Base-by-base conservation (phyloP, 1,140 invertebrate genomes). In the Hypsibius dujardini region DNA sequence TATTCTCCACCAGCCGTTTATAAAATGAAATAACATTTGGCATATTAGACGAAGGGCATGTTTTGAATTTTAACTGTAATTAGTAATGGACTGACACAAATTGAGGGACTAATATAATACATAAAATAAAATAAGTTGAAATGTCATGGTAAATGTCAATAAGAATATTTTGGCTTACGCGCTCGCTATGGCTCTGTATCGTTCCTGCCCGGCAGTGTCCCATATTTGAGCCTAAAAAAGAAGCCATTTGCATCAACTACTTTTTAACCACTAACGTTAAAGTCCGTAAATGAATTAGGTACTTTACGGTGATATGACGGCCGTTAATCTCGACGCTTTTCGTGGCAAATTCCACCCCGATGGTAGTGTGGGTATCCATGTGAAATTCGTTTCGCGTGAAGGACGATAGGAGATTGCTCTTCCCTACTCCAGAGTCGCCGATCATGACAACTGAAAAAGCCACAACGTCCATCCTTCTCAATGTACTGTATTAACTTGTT, bases 331-430 rank as follows among this genome's bases (percentile, higher is more conserved):
- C 90, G 87, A 96, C 95, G 85, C 92, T 95, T 78, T 93, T 85
- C 73, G 96, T 99, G 71, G 96, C 96, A 85, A 99, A 99, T 83
- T 99, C 96, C 74, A 99, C 96, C 73, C 96, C 96, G 84, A 99
- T 99, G 74, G 96, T 99, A 73, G 94, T 98, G 84, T 99, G 98
- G 76, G 93, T 97, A 84, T 99, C 96, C 82, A 99, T 85, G 83
- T 98, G 98, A 82, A 99, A 99, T 87, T 99, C 95, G 87, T 99
- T 99, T 81, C 96, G 88, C 81, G 96, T 99, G 82, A 99, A 99
- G 83, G 95, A 86, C 71, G 95, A 97, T 72, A 99, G 83, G 71
- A 99, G 85, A 85, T 98, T 99, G 86, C 91, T 95, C 85, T 99
- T 99, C 73, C 96, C 96, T 76, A 99, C 96, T 73, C 95, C 96